phyloP scores from a whole-genome alignment of 2,113 vertebrate species.

The Tetrao urogallus region DNA sequence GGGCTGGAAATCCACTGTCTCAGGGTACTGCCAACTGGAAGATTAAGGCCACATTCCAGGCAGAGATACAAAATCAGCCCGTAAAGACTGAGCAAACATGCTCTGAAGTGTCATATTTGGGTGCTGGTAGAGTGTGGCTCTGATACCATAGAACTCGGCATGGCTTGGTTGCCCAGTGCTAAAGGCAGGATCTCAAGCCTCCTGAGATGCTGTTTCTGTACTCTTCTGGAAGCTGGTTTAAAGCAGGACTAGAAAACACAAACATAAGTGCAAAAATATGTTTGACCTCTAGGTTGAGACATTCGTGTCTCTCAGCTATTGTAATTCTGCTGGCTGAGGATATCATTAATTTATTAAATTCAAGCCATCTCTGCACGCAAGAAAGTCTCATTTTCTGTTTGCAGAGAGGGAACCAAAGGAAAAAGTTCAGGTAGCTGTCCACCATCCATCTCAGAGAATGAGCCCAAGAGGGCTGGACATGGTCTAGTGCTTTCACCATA shows the following conservation, averaged over 20 bases:
- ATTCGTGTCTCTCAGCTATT: background rate
- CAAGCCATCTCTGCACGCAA: background rate
- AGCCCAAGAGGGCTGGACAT: background rate
- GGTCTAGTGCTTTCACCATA: background rate
- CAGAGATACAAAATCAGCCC: background rate
- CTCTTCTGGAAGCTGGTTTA: background rate
- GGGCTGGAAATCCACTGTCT: background rate
- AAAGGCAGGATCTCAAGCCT: background rate
- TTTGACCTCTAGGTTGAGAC: background rate
- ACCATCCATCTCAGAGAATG: background rate
- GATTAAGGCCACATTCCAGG: background rate
- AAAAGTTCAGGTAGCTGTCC: background rate
- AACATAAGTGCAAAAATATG: background rate
- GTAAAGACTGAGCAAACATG: background rate
- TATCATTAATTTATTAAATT: background rate
- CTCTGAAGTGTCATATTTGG: background rate
- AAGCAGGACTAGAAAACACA: background rate
- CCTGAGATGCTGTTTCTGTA: background rate
- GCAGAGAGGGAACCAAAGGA: background rate
- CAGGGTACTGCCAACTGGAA: background rate
- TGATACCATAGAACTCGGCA: accelerated
- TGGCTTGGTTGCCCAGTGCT: background rate
- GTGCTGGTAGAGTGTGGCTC: background rate
- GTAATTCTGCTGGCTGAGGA: background rate
- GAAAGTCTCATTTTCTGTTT: background rate